phyloP scores from a whole-genome alignment of 2,888 invertebrate genomes.

The Phrixothrix hirtus region DNA sequence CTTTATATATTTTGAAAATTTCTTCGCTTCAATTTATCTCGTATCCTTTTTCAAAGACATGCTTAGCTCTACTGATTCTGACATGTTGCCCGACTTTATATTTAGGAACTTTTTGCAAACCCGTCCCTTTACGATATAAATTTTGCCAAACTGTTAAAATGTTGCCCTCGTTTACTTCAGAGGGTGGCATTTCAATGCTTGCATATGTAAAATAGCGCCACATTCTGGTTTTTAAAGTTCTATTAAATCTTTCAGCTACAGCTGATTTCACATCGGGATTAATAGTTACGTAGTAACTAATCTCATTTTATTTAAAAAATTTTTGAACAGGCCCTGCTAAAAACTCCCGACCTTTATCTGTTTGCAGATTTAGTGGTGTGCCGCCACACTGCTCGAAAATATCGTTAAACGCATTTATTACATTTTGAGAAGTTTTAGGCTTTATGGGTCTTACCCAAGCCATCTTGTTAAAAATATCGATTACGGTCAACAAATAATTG shows the following conservation, averaged over 20 bases:
- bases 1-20: conserved; percentile 1
- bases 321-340: not conserved
- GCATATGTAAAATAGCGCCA: too few species aligned
- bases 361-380: conserved; percentile 1
- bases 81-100: conserved; percentile 1
- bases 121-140: conserved; percentile 4
- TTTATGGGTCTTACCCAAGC: too few species aligned
- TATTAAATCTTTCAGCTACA: conserved; percentile 9
- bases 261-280: conserved; percentile 10
- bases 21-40: too few species aligned
- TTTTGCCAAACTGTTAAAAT: conserved; percentile 5
- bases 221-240: conserved; percentile 4
- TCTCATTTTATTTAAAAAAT: not conserved
- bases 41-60: conserved; percentile 4
- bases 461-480: too few species aligned
- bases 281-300: conserved; percentile 3
- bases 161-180: not conserved
- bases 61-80: too few species aligned
- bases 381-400: conserved; percentile 1
- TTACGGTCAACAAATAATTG: too few species aligned
- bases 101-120: conserved; percentile 1
- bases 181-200: conserved; percentile 3
- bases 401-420: conserved; percentile 2
- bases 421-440: too few species aligned
- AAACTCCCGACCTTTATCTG: conserved; percentile 10